These are phyloP conservation scores for Drosophila pseudoobscura DNA, from an alignment of 1,140 invertebrate genomes.

Conservation along the genomic window DNA sequence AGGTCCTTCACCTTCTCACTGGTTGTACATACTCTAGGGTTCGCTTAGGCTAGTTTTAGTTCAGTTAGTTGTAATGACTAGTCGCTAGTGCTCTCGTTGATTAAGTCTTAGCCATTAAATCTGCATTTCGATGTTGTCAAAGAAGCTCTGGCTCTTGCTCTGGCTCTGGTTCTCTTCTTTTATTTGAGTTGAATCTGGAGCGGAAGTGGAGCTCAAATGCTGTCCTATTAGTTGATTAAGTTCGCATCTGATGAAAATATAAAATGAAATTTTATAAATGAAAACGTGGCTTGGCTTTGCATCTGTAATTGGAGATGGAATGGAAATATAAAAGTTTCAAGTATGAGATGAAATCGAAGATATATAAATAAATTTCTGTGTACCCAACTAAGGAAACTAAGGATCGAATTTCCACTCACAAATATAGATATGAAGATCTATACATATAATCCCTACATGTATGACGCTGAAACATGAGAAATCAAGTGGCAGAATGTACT, in stretches of 20 bases:
- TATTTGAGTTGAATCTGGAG: background rate
- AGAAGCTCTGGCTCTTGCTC: constrained; percentile 16
- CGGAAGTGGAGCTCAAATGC: constrained; percentile 47
- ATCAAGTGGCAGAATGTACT: no score
- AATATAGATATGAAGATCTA: no score
- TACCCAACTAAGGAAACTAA: no score
- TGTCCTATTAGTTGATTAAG: constrained; percentile 75
- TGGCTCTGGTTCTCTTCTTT: background rate
- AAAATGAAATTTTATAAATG: constrained; percentile 76
- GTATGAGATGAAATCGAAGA: no score
- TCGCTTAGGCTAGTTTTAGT: background rate
- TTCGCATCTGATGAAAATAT: constrained; percentile 66
- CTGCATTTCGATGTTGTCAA: constrained; percentile 64
- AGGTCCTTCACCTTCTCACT: constrained; percentile 9
- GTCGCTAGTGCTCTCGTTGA: constrained; percentile 52
- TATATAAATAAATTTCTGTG: no score
- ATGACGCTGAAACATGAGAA: no score
- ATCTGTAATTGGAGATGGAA: background rate
- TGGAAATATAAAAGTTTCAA: no score
- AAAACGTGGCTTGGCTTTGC: constrained; percentile 7
- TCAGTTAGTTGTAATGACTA: constrained; percentile 58
- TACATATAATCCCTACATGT: no score
- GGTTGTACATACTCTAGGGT: constrained; percentile 64
- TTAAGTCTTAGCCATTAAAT: constrained; percentile 59
- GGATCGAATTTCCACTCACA: background rate